Evolutionary conservation across 2,113 vertebrate species (phyloP), one percentile per base, ranked within the genome.

Genomic region (Stomatorhinus ivindoensis): DNA sequence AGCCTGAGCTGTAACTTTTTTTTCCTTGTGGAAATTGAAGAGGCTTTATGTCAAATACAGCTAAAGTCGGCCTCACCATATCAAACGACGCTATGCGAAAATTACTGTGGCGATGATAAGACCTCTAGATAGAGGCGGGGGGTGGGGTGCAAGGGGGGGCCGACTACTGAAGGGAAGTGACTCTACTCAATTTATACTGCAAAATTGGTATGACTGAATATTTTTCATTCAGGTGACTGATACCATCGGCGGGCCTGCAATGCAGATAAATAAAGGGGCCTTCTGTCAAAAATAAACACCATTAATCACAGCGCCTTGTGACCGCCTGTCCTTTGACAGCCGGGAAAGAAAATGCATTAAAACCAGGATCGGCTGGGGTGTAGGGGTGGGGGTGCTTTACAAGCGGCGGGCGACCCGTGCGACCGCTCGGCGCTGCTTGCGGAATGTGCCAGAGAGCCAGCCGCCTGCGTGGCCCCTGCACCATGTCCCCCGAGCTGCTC

Each of bases 161-260:
- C 51, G 83, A 27, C 88, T 46, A 93, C 92, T 93, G 94, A 95
- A 95, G 97, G 98, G 97, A 99, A 98, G 97, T 99, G 97, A 99
- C 97, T 99, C 97, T 97, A 98, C 98, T 99, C 98, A 99, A 98
- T 99, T 97, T 99, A 99, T 98, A 97, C 97, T 96, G 97, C 98
- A 99, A 98, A 99, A 99, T 99, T 98, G 98, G 96, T 99, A 99
- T 99, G 98, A 99, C 97, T 98, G 98, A 99, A 99, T 98, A 99
- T 99, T 99, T 99, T 98, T 99, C 97, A 99, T 99, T 99, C 98
- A 99, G 97, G 97, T 97, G 97, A 97, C 97, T 97, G 98, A 99
- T 99, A 98, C 97, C 97, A 99, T 99, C 98, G 91, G 97, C 95
- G 96, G 97, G 94, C 97, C 97, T 97, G 97, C 97, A 98, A 97